Evolutionary conservation across 2,113 vertebrate genomes (phyloP).

Genomic region (Osmerus mordax): DNA sequence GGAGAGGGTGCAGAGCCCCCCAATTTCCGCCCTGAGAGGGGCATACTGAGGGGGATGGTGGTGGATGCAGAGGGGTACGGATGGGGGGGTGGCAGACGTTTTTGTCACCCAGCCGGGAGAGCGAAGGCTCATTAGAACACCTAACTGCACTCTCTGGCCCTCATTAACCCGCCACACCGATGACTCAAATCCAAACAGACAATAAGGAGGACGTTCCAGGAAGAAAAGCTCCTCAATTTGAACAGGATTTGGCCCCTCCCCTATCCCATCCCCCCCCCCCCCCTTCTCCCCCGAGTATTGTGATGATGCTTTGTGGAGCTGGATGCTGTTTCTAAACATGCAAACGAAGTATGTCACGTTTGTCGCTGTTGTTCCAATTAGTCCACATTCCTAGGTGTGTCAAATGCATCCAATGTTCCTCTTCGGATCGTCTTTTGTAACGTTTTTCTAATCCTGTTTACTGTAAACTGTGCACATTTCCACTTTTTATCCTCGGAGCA

Average conservation of each 20-base stretch:
- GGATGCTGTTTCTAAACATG: too few species aligned
- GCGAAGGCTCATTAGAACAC: constrained; percentile 68
- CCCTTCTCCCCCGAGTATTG: too few species aligned
- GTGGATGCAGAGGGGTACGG: not conserved
- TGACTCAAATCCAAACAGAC: constrained; percentile 71
- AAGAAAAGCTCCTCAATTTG: constrained; percentile 44
- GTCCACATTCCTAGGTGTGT: too few species aligned
- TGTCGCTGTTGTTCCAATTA: too few species aligned
- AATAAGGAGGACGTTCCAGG: constrained; percentile 54
- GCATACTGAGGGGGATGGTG: not conserved
- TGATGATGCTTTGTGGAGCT: too few species aligned
- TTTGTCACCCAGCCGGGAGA: constrained; percentile 60
- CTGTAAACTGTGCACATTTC: too few species aligned
- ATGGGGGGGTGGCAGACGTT: constrained; percentile 52
- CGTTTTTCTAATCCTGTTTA: too few species aligned
- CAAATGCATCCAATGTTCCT: too few species aligned
- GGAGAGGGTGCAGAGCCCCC: constrained; percentile 58
- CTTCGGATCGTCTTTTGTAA: too few species aligned
- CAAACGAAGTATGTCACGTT: too few species aligned
- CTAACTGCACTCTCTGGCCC: constrained; percentile 70
- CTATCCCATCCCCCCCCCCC: too few species aligned
- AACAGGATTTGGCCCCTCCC: not conserved
- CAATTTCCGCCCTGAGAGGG: constrained; percentile 60
- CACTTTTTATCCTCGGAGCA: too few species aligned
- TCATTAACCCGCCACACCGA: constrained; percentile 71